Evolutionary conservation across 2,113 vertebrate genomes (phyloP).

Genomic region (Ascaphus truei): DNA sequence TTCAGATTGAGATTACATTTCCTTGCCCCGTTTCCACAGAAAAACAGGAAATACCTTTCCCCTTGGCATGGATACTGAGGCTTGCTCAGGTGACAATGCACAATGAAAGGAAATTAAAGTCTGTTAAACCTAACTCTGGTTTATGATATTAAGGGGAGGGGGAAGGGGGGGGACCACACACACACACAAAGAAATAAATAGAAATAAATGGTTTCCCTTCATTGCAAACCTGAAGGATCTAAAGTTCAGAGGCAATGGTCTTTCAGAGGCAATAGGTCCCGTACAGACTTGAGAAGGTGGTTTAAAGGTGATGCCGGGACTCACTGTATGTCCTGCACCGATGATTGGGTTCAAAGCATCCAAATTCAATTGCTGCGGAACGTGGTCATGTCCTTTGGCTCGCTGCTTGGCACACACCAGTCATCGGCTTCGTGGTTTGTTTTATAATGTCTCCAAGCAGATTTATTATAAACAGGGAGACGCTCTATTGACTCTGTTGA

Average conservation of each 20-base stretch:
- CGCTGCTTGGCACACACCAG: constrained; percentile 93
- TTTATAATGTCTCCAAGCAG: constrained; percentile 94
- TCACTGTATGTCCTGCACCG: background rate
- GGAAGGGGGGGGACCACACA: too few species aligned
- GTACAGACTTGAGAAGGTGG: background rate
- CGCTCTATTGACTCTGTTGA: constrained; percentile 93
- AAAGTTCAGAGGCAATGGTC: background rate
- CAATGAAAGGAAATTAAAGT: too few species aligned
- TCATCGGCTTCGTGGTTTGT: constrained; percentile 88
- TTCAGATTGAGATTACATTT: too few species aligned
- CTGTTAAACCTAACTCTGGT: too few species aligned
- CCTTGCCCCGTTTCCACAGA: too few species aligned
- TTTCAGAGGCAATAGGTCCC: background rate
- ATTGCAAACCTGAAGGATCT: background rate
- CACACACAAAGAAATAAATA: background rate
- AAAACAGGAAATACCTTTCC: too few species aligned
- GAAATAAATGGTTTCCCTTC: background rate
- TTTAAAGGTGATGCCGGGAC: background rate
- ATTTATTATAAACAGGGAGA: constrained; percentile 94
- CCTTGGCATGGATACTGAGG: too few species aligned
- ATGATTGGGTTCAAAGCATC: background rate
- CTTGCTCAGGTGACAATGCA: too few species aligned
- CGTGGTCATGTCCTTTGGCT: constrained; percentile 94
- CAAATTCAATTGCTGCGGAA: constrained; percentile 69
- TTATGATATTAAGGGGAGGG: too few species aligned